These are phyloP conservation scores for Colaptes auratus DNA, from an alignment of 2,113 vertebrate genomes.

Conservation along the genomic window DNA sequence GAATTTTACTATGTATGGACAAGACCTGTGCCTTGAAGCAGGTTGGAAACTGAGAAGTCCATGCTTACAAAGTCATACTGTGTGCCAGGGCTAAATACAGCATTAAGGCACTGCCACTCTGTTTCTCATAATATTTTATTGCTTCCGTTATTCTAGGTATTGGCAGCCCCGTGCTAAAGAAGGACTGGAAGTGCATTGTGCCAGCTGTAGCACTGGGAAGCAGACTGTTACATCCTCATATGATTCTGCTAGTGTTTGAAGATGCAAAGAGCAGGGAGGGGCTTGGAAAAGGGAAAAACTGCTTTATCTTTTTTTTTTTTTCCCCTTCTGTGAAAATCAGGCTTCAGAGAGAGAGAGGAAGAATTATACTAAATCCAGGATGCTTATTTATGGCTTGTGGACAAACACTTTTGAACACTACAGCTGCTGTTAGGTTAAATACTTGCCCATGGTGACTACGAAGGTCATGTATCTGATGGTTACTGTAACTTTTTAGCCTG, in stretches of 20 bases:
- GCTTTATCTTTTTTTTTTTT: not conserved
- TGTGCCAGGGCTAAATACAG: not conserved
- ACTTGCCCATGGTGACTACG: not conserved
- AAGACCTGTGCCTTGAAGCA: not conserved
- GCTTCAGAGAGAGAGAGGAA: not conserved
- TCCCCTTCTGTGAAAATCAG: not conserved
- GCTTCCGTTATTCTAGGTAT: not conserved
- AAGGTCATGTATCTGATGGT: not conserved
- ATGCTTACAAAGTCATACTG: fast-evolving
- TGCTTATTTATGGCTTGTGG: not conserved
- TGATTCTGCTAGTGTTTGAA: not conserved
- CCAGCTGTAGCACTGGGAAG: not conserved
- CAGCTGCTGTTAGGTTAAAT: not conserved
- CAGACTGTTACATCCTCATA: not conserved
- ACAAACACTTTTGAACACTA: not conserved
- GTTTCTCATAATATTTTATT: not conserved
- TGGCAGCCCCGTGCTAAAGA: not conserved
- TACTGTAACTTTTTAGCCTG: not conserved
- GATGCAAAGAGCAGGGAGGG: not conserved
- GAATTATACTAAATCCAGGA: not conserved
- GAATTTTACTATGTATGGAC: not conserved
- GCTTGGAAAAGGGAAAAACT: not conserved
- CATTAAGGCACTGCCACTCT: not conserved
- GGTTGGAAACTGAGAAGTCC: not conserved
- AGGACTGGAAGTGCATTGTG: not conserved